Evolutionary conservation across 2,797 vertebrate species (phyloP).

Genomic region (Chelidonichthys spinosus): DNA sequence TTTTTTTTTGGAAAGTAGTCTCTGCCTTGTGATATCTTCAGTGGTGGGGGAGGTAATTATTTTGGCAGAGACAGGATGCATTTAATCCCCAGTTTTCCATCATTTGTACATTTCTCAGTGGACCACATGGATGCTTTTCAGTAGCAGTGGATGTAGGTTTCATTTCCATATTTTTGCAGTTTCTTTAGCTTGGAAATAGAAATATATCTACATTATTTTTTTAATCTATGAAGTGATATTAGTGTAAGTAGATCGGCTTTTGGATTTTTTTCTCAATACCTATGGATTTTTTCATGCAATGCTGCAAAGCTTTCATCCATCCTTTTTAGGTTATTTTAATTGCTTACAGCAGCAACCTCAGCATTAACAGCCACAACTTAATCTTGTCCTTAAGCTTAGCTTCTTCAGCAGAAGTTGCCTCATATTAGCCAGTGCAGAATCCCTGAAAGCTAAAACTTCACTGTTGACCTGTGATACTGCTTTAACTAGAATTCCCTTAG

Average conservation of each 20-base stretch:
- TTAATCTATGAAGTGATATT: conserved; percentile 18
- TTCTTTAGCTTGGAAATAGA: conserved; percentile 17
- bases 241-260: conserved; percentile 13
- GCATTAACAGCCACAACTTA: conserved; percentile 53
- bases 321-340: conserved; percentile 60
- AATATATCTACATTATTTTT: background rate
- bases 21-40: conserved; percentile 28
- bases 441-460: conserved; percentile 51
- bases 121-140: conserved; percentile 27
- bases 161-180: conserved; percentile 16
- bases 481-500: conserved; percentile 48
- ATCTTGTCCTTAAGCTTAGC: conserved; percentile 58
- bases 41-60: conserved; percentile 36
- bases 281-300: conserved; percentile 23
- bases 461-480: conserved; percentile 51
- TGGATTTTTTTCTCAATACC: conserved; percentile 11
- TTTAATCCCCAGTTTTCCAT: conserved; percentile 47
- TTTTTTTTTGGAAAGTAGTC: conserved; percentile 17
- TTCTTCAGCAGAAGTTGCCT: conserved; percentile 60
- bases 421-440: conserved; percentile 43
- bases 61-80: conserved; percentile 33
- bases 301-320: conserved; percentile 43
- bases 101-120: conserved; percentile 29
- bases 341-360: conserved; percentile 61
- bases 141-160: background rate